Evolutionary conservation across 2,113 vertebrate species (phyloP).

Genomic region (Seriola aureovittata): DNA sequence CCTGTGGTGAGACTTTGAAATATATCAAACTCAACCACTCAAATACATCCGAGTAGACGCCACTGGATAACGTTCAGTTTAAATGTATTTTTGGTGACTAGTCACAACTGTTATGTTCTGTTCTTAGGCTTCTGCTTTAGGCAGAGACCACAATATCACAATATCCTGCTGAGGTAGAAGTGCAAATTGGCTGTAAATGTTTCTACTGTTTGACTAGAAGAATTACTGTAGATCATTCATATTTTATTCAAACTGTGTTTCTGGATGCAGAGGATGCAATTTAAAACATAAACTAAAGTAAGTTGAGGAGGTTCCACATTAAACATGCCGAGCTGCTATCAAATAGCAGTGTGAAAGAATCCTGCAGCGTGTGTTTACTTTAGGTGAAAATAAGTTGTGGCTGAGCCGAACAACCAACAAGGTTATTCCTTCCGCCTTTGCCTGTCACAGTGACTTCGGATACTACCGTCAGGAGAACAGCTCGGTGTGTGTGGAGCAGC

Average conservation of each 20-base stretch:
- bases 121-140: too few relatives aligned
- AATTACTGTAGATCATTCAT: neutral
- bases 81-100: neutral
- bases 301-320: neutral
- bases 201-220: neutral
- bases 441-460: slow-evolving; percentile 90
- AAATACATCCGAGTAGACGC: neutral
- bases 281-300: neutral
- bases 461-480: slow-evolving; percentile 93
- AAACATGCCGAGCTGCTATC: neutral
- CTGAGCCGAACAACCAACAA: neutral
- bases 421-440: too few relatives aligned
- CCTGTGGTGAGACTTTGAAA: slow-evolving; percentile 86
- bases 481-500: slow-evolving; percentile 90
- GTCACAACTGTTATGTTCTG: neutral
- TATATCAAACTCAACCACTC: neutral
- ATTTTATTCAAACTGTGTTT: neutral
- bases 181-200: neutral
- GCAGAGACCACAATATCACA: too few relatives aligned
- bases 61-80: neutral
- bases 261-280: neutral
- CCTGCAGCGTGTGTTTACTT: neutral
- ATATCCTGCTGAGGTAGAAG: too few relatives aligned
- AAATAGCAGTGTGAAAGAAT: neutral
- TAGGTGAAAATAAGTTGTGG: neutral